Conservation (phyloP, 2,113 vertebrate genomes). For the Noturus placidus region DNA sequence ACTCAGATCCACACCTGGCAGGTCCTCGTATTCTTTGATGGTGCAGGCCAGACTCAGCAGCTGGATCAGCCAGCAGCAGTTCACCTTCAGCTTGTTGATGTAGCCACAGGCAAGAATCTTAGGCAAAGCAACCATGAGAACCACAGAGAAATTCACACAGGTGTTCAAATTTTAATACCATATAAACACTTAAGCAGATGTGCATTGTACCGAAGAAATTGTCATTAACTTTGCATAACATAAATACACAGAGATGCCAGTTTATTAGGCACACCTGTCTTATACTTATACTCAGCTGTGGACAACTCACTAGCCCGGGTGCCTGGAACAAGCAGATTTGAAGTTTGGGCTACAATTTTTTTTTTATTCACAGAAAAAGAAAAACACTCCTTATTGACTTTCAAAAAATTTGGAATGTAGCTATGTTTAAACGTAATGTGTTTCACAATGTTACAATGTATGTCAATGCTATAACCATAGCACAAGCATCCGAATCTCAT, state of each 20-base stretch:
- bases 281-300: not conserved
- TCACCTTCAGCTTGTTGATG: slow-evolving; percentile 78
- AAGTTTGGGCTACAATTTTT: not conserved
- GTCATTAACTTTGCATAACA: not conserved
- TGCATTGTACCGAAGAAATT: not conserved
- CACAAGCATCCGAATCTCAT: not conserved
- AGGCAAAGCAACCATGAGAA: slow-evolving; percentile 43
- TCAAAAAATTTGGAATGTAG: not conserved
- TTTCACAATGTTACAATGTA: not conserved
- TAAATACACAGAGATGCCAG: slow-evolving; percentile 10
- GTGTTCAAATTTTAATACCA: not conserved
- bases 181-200: not conserved
- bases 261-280: not conserved
- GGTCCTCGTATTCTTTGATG: slow-evolving; percentile 72
- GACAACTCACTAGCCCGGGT: not conserved
- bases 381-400: not conserved
- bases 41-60: slow-evolving; percentile 93
- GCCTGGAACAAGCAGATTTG: not conserved
- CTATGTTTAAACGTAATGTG: not conserved
- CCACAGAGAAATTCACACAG: not conserved
- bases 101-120: slow-evolving; percentile 97
- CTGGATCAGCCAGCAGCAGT: slow-evolving; percentile 93
- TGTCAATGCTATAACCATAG: not conserved
- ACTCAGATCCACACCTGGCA: slow-evolving; percentile 15
- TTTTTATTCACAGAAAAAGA: not conserved